Base-by-base conservation (phyloP, 1,140 invertebrate genomes). In the Drosophila arizonae region DNA sequence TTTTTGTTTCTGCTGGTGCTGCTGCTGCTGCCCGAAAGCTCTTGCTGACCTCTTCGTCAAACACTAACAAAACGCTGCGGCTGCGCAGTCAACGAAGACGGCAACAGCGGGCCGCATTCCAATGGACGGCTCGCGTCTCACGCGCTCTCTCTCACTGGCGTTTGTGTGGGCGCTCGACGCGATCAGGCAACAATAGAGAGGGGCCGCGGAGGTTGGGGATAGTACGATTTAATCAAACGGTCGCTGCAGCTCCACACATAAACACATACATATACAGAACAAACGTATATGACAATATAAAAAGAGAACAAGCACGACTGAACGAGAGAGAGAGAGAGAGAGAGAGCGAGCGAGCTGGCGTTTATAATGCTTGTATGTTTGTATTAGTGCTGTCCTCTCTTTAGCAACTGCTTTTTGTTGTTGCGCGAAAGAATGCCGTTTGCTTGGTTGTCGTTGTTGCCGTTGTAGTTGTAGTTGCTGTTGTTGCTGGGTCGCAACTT, bases 361-460 rank as follows among this genome's bases (percentile, higher is more conserved):
- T 60, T 72, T 72, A 43, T 50, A 43, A 50, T 72, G 56, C 36
- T 72, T 72, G 46, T 76, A 24, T 76, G 43, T 64, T 65, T 52
- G 69, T 72, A 26, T 51, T 50, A 30, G 72, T 48, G 62, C 48
- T 65, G 71, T 67, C 66, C 72, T 81, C 76, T 79, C 70, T 72
- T 62, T 68, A 60, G 74, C 73, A 76, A 73, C 76, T 74, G 76
- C 81, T 65, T 69, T 71, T 90, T 90, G 81, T 87, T 90, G 89
- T 90, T 90, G 89, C 79, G 72, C 85, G 72, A 90, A 90, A 90
- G 89, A 90, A 90, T 90, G 89, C 79, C 81, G 86, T 90, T 86
- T 86, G 82, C 73, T 90, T 85, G 78, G 79, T 90, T 88, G 88
- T 77, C 72, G 87, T 81, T 75, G 62, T 72, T 69, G 68, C 46